Conservation (phyloP, 1,140 invertebrate species). For the Brachionus koreanus region DNA sequence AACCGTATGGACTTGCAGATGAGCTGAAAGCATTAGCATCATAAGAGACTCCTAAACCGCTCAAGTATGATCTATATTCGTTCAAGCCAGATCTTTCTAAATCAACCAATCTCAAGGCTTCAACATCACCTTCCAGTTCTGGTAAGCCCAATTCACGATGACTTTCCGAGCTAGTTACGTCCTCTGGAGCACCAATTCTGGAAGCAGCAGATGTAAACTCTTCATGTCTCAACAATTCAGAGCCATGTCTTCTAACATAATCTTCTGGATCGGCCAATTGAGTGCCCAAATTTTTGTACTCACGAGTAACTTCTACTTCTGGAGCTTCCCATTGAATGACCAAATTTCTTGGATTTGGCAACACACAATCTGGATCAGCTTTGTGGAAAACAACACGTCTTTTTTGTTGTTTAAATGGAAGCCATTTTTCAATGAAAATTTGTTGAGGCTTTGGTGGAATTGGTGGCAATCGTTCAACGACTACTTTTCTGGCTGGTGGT, state of each 20-base stretch:
- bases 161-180: background rate
- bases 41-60: background rate
- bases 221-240: slow-evolving; percentile 22
- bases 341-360: slow-evolving; percentile 26
- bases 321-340: slow-evolving; percentile 44
- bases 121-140: slow-evolving; percentile 39
- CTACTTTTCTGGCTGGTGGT: slow-evolving; percentile 36
- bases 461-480: slow-evolving; percentile 38
- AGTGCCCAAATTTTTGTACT: slow-evolving; percentile 25
- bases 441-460: slow-evolving; percentile 43
- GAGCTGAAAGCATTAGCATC: slow-evolving; percentile 14
- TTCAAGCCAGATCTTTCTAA: slow-evolving; percentile 24
- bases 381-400: slow-evolving; percentile 20
- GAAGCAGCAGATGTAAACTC: background rate
- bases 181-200: slow-evolving; percentile 17
- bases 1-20: background rate
- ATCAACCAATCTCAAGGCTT: slow-evolving; percentile 34
- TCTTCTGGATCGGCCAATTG: slow-evolving; percentile 36
- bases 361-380: background rate
- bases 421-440: slow-evolving; percentile 43
- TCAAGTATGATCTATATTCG: slow-evolving; percentile 30
- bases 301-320: slow-evolving; percentile 27
- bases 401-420: slow-evolving; percentile 38
- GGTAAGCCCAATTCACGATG: slow-evolving; percentile 1
- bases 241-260: slow-evolving; percentile 31